phyloP scores from a whole-genome alignment of 2,113 vertebrate genomes.

The Piaya cayana region DNA sequence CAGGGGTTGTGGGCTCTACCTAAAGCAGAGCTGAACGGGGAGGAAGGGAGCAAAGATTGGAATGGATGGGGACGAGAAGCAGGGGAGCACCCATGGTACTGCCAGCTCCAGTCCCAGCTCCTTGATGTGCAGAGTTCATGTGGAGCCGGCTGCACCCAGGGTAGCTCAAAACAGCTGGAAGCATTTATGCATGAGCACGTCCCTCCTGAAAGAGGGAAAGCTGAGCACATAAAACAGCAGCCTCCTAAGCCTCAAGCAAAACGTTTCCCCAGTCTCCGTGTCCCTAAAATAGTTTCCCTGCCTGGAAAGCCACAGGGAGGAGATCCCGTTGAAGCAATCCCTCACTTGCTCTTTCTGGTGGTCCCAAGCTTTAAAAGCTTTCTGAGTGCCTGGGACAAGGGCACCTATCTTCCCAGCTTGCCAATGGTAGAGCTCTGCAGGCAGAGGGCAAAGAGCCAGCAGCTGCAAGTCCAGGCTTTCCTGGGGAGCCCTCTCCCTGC shows the following conservation, averaged over 20 bases:
- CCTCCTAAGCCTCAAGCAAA: not conserved
- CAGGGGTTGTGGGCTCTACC: fast-evolving
- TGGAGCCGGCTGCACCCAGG: not conserved
- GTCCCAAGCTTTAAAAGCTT: not conserved
- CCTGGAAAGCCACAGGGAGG: fast-evolving
- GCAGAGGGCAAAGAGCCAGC: not conserved
- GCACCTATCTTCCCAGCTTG: not conserved
- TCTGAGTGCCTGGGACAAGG: fast-evolving
- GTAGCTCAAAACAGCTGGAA: not conserved
- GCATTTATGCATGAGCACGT: fast-evolving
- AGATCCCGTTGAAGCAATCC: not conserved
- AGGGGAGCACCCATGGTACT: not conserved
- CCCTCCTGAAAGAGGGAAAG: not conserved
- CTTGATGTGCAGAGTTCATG: not conserved
- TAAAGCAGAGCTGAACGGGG: not conserved
- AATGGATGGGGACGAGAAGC: not conserved
- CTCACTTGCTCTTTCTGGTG: too few relatives aligned
- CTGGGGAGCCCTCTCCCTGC: not conserved
- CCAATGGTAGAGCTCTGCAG: not conserved
- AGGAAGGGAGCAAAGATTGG: not conserved
- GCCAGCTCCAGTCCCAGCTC: not conserved
- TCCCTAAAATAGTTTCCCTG: not conserved
- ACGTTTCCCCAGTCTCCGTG: fast-evolving
- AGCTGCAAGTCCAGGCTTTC: not conserved
- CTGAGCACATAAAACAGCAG: not conserved